Evolutionary conservation across 2,888 invertebrate genomes (phyloP).

Genomic region (Unio delphinus): DNA sequence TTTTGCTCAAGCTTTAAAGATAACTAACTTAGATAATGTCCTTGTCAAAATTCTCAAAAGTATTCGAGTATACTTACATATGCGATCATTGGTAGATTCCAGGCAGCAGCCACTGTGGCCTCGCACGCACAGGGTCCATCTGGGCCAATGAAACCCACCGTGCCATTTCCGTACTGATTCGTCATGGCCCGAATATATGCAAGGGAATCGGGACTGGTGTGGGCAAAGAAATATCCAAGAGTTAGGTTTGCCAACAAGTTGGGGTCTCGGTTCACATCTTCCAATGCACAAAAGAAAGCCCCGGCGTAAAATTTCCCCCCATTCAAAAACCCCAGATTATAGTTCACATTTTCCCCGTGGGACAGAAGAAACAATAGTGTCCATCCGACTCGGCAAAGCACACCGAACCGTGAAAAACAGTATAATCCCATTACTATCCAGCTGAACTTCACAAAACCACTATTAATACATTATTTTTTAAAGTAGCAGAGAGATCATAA

Average conservation of each 20-base stretch:
- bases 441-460: too few relatives aligned
- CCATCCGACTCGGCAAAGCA: too few relatives aligned
- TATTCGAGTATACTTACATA: constrained; percentile 82
- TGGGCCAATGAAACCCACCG: constrained; percentile 94
- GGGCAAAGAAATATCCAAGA: constrained; percentile 40
- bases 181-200: constrained; percentile 51
- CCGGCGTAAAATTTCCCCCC: constrained; percentile 52
- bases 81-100: constrained; percentile 96
- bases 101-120: constrained; percentile 91
- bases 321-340: too few relatives aligned
- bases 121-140: constrained; percentile 93
- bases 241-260: constrained; percentile 25
- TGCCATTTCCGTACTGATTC: constrained; percentile 77
- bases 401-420: too few relatives aligned
- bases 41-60: not conserved
- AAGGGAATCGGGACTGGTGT: constrained; percentile 38
- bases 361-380: too few relatives aligned
- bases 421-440: too few relatives aligned
- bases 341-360: too few relatives aligned
- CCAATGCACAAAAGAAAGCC: constrained; percentile 54
- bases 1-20: not conserved
- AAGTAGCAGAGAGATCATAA: too few relatives aligned
- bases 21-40: not conserved
- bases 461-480: too few relatives aligned
- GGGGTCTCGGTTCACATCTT: constrained; percentile 46